A percentile compares a stretch with the other conserved stretches of the same genome.
These are phyloP conservation scores for Eucera pruinosa DNA, from an alignment of 2,888 invertebrate species.

Conservation along the genomic window DNA sequence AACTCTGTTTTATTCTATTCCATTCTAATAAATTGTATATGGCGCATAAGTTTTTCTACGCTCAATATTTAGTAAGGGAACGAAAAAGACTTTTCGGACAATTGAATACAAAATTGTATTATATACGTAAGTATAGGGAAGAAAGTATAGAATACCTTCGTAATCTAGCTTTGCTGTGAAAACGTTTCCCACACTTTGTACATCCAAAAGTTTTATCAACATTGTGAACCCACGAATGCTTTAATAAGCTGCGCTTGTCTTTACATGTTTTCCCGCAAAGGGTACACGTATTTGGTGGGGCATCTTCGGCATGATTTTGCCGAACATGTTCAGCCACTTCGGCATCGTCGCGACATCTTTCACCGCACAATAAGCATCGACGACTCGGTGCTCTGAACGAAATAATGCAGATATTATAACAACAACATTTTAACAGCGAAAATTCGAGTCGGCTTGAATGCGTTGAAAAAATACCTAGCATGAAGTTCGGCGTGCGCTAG, in stretches of 20 bases:
- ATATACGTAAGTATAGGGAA: too few relatives aligned
- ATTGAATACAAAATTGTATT: too few relatives aligned
- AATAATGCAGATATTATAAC: too few relatives aligned
- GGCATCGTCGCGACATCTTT: conserved; percentile 87
- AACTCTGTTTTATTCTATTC: too few relatives aligned
- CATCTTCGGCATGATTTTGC: conserved; percentile 86
- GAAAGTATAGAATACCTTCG: conserved; percentile 77
- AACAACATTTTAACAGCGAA: neutral
- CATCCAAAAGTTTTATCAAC: conserved; percentile 88
- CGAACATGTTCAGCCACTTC: conserved; percentile 88
- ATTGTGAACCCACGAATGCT: conserved; percentile 90
- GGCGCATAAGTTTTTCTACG: too few relatives aligned
- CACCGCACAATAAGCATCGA: conserved; percentile 88
- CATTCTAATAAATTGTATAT: too few relatives aligned
- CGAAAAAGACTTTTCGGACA: too few relatives aligned
- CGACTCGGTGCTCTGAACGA: conserved; percentile 81
- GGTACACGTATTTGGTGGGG: conserved; percentile 88
- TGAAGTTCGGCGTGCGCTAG: conserved; percentile 92
- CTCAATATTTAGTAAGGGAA: too few relatives aligned
- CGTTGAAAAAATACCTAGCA: conserved; percentile 86
- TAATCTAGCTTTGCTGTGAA: conserved; percentile 88
- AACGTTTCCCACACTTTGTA: conserved; percentile 89
- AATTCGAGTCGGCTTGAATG: too few relatives aligned
- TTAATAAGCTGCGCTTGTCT: conserved; percentile 88
- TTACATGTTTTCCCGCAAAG: conserved; percentile 89